Conservation (phyloP, 1,140 invertebrate genomes). For the Zaprionus lachaisei region DNA sequence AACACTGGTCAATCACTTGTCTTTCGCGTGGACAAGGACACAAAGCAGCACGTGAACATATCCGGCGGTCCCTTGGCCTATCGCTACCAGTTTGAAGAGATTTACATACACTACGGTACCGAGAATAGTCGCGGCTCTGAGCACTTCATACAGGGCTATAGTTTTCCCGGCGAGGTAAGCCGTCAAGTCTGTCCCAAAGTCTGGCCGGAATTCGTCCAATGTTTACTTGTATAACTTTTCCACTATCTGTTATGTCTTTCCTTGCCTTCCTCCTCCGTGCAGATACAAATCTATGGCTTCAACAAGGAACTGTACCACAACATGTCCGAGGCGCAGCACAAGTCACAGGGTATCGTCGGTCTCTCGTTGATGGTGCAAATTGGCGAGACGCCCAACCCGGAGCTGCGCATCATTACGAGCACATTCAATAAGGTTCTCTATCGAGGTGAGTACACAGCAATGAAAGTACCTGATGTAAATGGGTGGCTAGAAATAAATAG, state of each 20-base stretch:
- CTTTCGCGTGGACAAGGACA: slow-evolving; percentile 94
- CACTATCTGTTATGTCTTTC: not conserved
- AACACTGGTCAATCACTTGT: slow-evolving; percentile 96
- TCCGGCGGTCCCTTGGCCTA: slow-evolving; percentile 98
- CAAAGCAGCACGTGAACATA: slow-evolving; percentile 94
- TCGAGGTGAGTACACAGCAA: slow-evolving; percentile 88
- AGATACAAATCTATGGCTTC: slow-evolving; percentile 98
- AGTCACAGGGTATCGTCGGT: slow-evolving; percentile 95
- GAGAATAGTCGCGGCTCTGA: slow-evolving; percentile 95
- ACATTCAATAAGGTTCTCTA: slow-evolving; percentile 93
- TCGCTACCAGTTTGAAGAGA: slow-evolving; percentile 96
- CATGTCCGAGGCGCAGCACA: slow-evolving; percentile 96
- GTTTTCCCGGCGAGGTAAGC: slow-evolving; percentile 97
- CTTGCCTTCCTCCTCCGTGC: slow-evolving; percentile 67
- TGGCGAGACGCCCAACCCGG: slow-evolving; percentile 92
- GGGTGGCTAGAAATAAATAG: not conserved
- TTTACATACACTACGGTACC: slow-evolving; percentile 97
- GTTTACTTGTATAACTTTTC: not conserved
- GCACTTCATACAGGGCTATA: slow-evolving; percentile 95
- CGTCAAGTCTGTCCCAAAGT: not conserved
- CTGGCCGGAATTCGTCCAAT: not conserved
- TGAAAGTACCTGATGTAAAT: not conserved
- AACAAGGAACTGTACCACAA: slow-evolving; percentile 98
- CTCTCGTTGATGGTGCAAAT: slow-evolving; percentile 97
- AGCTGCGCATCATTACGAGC: slow-evolving; percentile 93